Base-by-base conservation (phyloP, 2,797 vertebrate species). In the Cyprinella venusta region DNA sequence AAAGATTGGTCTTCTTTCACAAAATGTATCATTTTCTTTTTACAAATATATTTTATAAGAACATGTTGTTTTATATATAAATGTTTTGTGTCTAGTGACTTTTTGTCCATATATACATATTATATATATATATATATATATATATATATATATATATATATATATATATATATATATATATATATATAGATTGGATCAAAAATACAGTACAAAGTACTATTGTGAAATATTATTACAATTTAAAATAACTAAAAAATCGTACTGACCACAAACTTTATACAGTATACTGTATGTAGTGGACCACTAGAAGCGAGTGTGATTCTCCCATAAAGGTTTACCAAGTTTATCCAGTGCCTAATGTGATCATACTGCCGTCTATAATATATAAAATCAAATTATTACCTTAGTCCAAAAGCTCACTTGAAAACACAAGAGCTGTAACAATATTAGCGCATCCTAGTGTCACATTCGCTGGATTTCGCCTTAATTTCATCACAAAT, bases 291-390 rank as follows among this genome's bases (percentile, higher is more conserved):
- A 59, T 61, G 13, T 59, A 59, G 56, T 5, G 56, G 2, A 42
- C 68, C n/a, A 40, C 48, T 50, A 50, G 10, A 67, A 67, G 36
- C n/a, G 15, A 54, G 52, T 54, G 52, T 69, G 68, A 45, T 45
- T 70, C 13, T 24, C 10, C 48, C 19, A 56, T 38, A 38, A 76
- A 76, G 70, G 8, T 71, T 56, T 75, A 75, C 19, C 8, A 71
- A 48, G 42, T 72, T 52, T 21, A 30, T 2, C 9, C 48, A 52
- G 70, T 52, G 5, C 3, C 45, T 52, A 72, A 50, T 52, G 45
- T 33, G 16, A 72, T 33, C 69, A 50, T 19, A 50, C 1, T 71
- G 16, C 69, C 24, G 30, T 70, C 16, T 19, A 18, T 50, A 33
- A 72, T 18, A 72, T 33, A 26, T 33, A 12, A 12, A 52, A 72